Base-by-base conservation (phyloP, 2,113 vertebrate genomes). In the Cebidichthys violaceus region DNA sequence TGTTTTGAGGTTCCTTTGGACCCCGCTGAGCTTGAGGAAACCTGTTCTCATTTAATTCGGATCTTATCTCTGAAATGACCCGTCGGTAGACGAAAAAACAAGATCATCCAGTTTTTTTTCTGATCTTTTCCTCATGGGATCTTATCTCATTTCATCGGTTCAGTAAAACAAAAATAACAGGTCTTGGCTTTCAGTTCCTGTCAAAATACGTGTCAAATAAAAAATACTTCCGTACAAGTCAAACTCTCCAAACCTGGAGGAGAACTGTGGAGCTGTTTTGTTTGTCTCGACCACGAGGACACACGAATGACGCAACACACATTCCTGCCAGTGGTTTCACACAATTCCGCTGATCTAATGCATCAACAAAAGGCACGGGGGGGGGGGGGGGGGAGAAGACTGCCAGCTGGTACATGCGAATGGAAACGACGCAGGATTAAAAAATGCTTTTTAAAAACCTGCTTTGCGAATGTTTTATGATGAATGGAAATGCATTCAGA, bases 31-130 rank as follows among this genome's bases (percentile, higher is more conserved):
- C 11, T 27, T 54, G 50, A 55, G 15, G 20, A 71, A 54, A 64
- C 29, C 54, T 35, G 37, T 6, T 41, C 13, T 52, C 5, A 20
- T 35, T 43, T 31, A n/a, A 54, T 29, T 59, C 6, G 1, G 4
- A 33, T 59, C 27, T 68, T 33, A 33, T 33, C 13, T 47, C 7
- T 43, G 35, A 24, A 43, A n/a, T 55, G 74, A 22, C 9, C 35
- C 3, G 4, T 47, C 3, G 15, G 65, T 29, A 41, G 9, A 39
- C 18, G 54, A 41, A 18, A 4, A 67, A 67, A 73, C 50, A 15
- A 41, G 71, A 59, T 52, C 57, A 24, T 33, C 67, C 24, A 13
- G 52, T 72, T 72, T 67, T 59, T 20, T 50, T 60, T 37, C 20
- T 4, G 8, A 43, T 41, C 10, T 50, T 78, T 72, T 82, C 41